Conservation (phyloP, 1,140 invertebrate species). For the Ladona fulva region DNA sequence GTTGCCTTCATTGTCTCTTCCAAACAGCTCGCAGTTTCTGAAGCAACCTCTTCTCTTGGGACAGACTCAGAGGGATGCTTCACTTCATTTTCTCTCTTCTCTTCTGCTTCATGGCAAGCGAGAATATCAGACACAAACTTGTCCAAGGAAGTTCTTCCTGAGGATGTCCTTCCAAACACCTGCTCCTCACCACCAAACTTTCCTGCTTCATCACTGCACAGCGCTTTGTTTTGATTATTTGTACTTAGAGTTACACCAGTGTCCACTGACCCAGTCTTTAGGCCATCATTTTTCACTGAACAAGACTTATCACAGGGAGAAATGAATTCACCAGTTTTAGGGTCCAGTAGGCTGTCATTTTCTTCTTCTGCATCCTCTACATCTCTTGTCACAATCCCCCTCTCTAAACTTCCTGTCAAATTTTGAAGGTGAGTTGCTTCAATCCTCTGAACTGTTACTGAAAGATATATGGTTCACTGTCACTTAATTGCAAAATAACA, state of each 20-base stretch:
- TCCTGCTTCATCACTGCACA: no score
- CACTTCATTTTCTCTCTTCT: neutral
- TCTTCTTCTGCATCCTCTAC: neutral
- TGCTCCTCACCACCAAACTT: no score
- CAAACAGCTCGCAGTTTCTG: no score
- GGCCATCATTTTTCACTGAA: no score
- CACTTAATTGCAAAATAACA: no score
- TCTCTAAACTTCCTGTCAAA: neutral
- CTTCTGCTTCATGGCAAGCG: neutral
- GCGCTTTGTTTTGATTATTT: no score
- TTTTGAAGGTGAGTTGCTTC: neutral
- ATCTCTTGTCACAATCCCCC: neutral
- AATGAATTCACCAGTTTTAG: neutral
- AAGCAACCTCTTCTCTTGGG: no score
- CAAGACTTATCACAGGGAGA: neutral
- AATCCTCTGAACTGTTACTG: neutral
- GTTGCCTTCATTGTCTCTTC: no score
- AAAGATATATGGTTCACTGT: no score
- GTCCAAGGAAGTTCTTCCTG: neutral
- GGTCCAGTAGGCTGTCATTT: neutral
- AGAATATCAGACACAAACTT: neutral
- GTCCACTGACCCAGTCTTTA: no score
- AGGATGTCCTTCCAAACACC: neutral
- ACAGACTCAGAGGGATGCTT: no score
- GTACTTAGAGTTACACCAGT: no score